Base-by-base conservation (phyloP, 35 echinoderm and acorn worm genomes). In the Anneissia japonica region DNA sequence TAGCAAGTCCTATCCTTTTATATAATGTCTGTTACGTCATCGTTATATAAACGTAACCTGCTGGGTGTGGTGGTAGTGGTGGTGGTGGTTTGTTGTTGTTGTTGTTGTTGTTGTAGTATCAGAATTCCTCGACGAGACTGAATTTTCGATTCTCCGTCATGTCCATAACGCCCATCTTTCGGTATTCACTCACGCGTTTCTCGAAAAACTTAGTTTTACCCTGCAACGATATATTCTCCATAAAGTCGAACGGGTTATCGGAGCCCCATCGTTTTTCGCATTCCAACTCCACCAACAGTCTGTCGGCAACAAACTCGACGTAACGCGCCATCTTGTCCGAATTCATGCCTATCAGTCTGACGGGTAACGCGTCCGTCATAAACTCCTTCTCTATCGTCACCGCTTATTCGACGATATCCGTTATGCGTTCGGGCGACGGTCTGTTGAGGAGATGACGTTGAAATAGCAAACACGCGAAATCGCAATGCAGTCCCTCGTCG, bases 161-260 rank as follows among this genome's bases (percentile, higher is more conserved):
- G 4, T 81, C 77, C 95, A 97, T 97, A 11, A 97, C 85, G 30
- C 85, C 84, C 19, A 89, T 81, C 30, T 76, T 72, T 77, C 93
- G 88, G 86, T 97, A 97, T 56, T 97, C 95, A 26, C 88, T 85
- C 36, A 97, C 95, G 6, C 91, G 45, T 64, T 85, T 90, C 84
- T 97, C 95, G 83, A 93, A 97, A 73, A 97, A 97, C 83, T 97
- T 97, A n/a, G 95, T 83, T 82, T 97, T 97, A 0, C 95, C 95
- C 77, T 97, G 79, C 28, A 97, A 38, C 3, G 95, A 97, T 21
- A 97, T 97, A 72, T 90, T 85, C 73, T 97, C 95, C 95, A 97
- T 97, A 83, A 97, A 97, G 74, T 97, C 95, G 79, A 97, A 97
- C 0, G 95, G 95, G 39, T 97, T 97, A 34, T 64, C 39, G 31